phyloP scores from a whole-genome alignment of 2,888 invertebrate species.

The Cataglyphis altisquamis region DNA sequence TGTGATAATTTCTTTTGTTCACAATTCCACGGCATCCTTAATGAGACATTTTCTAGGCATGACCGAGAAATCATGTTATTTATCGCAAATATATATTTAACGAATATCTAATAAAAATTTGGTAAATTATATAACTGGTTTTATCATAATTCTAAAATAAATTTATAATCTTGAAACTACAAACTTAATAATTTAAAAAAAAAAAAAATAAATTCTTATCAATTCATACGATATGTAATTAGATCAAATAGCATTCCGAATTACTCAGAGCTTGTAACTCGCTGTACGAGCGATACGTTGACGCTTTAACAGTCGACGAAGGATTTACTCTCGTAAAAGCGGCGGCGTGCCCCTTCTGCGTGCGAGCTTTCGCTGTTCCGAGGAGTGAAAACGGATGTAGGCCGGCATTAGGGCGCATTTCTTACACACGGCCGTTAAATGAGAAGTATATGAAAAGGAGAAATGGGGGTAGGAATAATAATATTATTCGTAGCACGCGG shows the following conservation, averaged over 20 bases:
- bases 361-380: slow-evolving; percentile 18
- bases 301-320: slow-evolving; percentile 7
- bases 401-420: slow-evolving; percentile 30
- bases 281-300: neutral
- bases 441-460: neutral
- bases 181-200: neutral
- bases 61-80: neutral
- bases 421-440: slow-evolving; percentile 36
- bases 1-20: neutral
- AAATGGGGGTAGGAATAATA: slow-evolving; percentile 31
- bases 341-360: neutral
- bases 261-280: neutral
- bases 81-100: slow-evolving; percentile 17
- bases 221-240: slow-evolving; percentile 1
- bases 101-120: neutral
- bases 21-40: neutral
- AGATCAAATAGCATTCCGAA: neutral
- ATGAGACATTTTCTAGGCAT: neutral
- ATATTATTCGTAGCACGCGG: slow-evolving; percentile 48
- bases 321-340: neutral
- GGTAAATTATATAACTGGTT: neutral
- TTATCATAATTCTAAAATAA: slow-evolving; percentile 37
- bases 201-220: slow-evolving; percentile 29
- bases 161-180: slow-evolving; percentile 12
- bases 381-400: slow-evolving; percentile 46